phyloP scores from a whole-genome alignment of 2,888 invertebrate species.

The Eupithecia inturbata region DNA sequence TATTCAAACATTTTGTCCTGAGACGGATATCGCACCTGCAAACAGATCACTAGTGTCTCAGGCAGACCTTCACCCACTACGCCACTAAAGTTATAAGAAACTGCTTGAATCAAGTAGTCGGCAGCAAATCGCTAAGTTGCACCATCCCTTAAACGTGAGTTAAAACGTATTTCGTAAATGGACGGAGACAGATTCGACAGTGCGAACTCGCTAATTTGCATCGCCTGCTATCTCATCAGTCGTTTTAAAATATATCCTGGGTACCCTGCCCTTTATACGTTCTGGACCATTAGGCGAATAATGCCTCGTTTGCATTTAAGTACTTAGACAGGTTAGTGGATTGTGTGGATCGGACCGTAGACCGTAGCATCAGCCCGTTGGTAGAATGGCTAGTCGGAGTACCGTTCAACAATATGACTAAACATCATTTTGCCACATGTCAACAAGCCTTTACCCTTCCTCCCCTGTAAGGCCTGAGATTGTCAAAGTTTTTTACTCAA shows the following conservation, averaged over 20 bases:
- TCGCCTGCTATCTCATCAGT: slow-evolving; percentile 31
- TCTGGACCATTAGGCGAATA: slow-evolving; percentile 33
- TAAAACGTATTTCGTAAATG: slow-evolving; percentile 5
- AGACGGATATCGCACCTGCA: too few relatives aligned
- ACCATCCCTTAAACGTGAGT: neutral
- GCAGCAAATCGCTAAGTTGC: neutral
- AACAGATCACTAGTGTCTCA: too few relatives aligned
- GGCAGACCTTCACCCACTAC: neutral
- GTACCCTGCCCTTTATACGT: slow-evolving; percentile 33
- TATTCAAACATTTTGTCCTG: too few relatives aligned
- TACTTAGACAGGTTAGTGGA: slow-evolving; percentile 2
- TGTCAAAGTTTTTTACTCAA: too few relatives aligned
- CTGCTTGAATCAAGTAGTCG: neutral
- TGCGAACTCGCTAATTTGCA: slow-evolving; percentile 27
- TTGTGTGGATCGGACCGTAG: neutral
- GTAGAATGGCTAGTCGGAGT: neutral
- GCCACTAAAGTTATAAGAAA: neutral
- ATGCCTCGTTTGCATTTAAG: slow-evolving; percentile 23
- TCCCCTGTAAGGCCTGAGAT: too few relatives aligned
- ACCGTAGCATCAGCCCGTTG: too few relatives aligned
- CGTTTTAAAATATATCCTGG: slow-evolving; percentile 35
- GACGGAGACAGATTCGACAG: neutral
- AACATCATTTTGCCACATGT: too few relatives aligned
- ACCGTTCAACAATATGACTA: neutral
- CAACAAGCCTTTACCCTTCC: too few relatives aligned